Evolutionary conservation across 2,113 vertebrate genomes (phyloP), one percentile per base, ranked within the genome.

Genomic region (Pygoscelis antarcticus): DNA sequence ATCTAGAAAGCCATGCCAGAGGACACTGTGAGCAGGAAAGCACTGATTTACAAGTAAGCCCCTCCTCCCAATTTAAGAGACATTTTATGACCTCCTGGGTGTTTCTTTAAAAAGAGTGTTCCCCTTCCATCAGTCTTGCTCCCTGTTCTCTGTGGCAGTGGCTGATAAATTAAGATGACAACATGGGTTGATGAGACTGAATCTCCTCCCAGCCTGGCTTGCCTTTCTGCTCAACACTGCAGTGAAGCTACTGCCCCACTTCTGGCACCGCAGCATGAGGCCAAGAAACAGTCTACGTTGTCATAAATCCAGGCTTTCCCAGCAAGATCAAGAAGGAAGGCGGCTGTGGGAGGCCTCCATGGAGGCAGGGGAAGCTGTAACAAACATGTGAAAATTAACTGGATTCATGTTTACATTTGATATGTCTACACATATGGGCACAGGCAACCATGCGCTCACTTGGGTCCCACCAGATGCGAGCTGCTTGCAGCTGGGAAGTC

Each of bases 311-410:
- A 91, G 71, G 34, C 30, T 55, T 96, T 95, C 87, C 76, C 78
- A 94, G 87, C 38, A 64, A 92, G 75, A 94, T 93, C 87, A 93
- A 95, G 94, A 8, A 74, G 44, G 20, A 95, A 55, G 57, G 44
- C 4, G 32, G 38, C 66, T 77, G 75, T 51, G 10, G 20, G 84
- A 93, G 66, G 84, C 78, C 89, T 90, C 44, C 0, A 0, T 32
- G 32, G 71, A 70, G 72, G 32, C 77, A 58, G 14, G n/a, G n/a
- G 55, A 94, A 96, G 66, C 79, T 60, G 51, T 78, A 83, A 86
- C 75, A 81, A 91, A 87, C 2, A 2, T 75, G 75, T 90, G 84
- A 94, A 94, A 95, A 86, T 80, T 83, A 90, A 75, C 68, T 52
- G 60, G 76, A 86, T 81, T 76, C 47, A 17, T 60, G 68, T 85